Percentiles rank a stretch among this genome's conserved stretches.
phyloP scores from a whole-genome alignment of 2,888 invertebrate species.

The Diaphora mendica region DNA sequence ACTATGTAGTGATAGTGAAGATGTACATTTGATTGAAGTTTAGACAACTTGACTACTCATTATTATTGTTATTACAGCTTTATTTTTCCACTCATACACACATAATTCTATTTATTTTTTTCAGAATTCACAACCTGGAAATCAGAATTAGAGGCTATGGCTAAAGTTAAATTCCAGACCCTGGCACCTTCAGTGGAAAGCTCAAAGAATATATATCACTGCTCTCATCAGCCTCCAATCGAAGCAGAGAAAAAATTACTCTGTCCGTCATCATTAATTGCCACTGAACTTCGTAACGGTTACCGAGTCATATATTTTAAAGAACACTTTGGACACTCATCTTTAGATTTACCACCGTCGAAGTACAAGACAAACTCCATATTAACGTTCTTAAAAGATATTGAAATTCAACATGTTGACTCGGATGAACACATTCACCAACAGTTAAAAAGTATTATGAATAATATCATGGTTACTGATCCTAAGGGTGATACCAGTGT shows the following conservation, averaged over 20 bases:
- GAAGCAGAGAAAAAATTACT: conserved; percentile 37
- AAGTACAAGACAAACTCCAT: conserved; percentile 59
- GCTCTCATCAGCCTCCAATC: conserved; percentile 44
- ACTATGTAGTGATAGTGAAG: too few species aligned
- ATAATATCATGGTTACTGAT: conserved; percentile 57
- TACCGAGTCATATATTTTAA: conserved; percentile 66
- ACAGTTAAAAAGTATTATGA: conserved; percentile 67
- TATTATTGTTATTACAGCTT: too few species aligned
- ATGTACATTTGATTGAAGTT: too few species aligned
- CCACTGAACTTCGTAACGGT: conserved; percentile 62
- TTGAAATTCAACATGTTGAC: conserved; percentile 26
- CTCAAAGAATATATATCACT: conserved; percentile 61
- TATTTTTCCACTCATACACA: too few species aligned
- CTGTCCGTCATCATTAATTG: conserved; percentile 65
- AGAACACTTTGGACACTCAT: conserved; percentile 61
- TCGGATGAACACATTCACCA: conserved; percentile 50
- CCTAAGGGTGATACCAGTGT: conserved; percentile 54
- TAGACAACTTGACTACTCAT: too few species aligned
- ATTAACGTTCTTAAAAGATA: conserved; percentile 49
- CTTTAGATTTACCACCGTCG: conserved; percentile 27
- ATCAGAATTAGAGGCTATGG: conserved; percentile 56
- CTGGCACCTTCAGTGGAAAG: conserved; percentile 45
- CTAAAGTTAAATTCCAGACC: conserved; percentile 49
- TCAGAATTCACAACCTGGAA: conserved; percentile 72
- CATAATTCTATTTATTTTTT: conserved; percentile 43